A percentile compares a stretch with the other conserved stretches of the same genome.
Conservation (phyloP, 2,888 invertebrate genomes). For the Meliscaeva auricollis region DNA sequence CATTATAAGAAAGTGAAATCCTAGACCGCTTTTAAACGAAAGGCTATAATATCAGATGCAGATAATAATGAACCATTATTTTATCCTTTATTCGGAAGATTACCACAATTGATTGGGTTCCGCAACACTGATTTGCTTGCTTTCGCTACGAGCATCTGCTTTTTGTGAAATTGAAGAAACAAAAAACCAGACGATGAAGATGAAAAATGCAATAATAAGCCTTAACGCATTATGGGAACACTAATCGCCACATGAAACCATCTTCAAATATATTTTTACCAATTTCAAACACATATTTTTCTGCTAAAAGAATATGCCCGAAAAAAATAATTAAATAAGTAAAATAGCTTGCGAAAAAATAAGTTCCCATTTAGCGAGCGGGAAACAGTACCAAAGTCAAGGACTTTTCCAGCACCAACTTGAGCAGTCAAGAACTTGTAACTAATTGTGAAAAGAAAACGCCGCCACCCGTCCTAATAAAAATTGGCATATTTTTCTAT, state of each 20-base stretch:
- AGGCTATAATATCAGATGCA: slow-evolving; percentile 47
- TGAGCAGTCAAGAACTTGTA: slow-evolving; percentile 79
- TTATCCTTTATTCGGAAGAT: slow-evolving; percentile 64
- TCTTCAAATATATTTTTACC: slow-evolving; percentile 2
- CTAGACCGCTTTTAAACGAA: slow-evolving; percentile 47
- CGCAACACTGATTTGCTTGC: slow-evolving; percentile 63
- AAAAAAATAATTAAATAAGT: slow-evolving; percentile 1
- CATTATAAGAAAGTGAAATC: slow-evolving; percentile 49
- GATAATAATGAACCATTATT: slow-evolving; percentile 66
- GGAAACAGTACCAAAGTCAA: slow-evolving; percentile 66
- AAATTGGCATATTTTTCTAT: slow-evolving; percentile 16
- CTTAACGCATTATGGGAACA: slow-evolving; percentile 63
- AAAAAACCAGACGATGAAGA: slow-evolving; percentile 26
- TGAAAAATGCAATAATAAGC: slow-evolving; percentile 37
- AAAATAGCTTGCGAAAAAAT: slow-evolving; percentile 37
- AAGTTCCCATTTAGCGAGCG: slow-evolving; percentile 48
- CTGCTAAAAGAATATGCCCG: slow-evolving; percentile 30
- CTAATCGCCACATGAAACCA: slow-evolving; percentile 56
- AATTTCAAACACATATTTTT: slow-evolving; percentile 36
- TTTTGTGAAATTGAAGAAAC: slow-evolving; percentile 37
- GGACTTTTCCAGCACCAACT: slow-evolving; percentile 77
- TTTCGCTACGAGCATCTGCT: slow-evolving; percentile 58
- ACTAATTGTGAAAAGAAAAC: slow-evolving; percentile 69
- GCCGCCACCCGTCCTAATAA: slow-evolving; percentile 24
- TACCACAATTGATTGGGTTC: slow-evolving; percentile 71